Evolutionary conservation across 2,113 vertebrate species (phyloP).

Genomic region (Protobothrops flavoviridis): DNA sequence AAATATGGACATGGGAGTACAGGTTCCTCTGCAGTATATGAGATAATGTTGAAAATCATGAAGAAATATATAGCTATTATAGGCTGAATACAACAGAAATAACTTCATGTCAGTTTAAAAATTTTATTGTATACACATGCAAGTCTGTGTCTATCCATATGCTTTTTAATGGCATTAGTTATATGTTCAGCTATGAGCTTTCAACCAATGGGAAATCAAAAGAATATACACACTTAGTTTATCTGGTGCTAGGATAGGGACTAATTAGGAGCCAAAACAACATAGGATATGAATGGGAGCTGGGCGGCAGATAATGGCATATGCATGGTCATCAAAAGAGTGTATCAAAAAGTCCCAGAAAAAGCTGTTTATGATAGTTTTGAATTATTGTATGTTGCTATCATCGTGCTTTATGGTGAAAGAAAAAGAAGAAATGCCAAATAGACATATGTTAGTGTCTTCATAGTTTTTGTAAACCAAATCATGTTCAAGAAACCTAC

Average conservation of each 20-base stretch:
- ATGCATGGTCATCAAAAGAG: background rate
- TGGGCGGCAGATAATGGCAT: background rate
- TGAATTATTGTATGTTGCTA: background rate
- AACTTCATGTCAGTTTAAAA: background rate
- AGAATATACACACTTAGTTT: background rate
- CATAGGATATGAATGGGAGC: background rate
- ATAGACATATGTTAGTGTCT: background rate
- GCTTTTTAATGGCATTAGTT: background rate
- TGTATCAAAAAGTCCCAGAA: too few relatives aligned
- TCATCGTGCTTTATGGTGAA: background rate
- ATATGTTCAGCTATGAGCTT: background rate
- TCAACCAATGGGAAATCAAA: background rate
- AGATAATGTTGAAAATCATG: background rate
- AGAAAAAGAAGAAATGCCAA: background rate
- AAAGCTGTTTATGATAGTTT: background rate
- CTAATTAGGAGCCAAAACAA: too few relatives aligned
- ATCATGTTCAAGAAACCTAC: background rate
- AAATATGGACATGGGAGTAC: background rate
- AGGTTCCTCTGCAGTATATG: background rate
- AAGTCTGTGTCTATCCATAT: background rate
- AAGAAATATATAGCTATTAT: background rate
- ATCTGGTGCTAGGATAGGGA: background rate
- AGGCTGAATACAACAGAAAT: background rate
- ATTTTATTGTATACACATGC: background rate
- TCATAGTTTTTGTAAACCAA: background rate